Base-by-base conservation (phyloP, 2,888 invertebrate species). In the Leptopterna dolabrata region DNA sequence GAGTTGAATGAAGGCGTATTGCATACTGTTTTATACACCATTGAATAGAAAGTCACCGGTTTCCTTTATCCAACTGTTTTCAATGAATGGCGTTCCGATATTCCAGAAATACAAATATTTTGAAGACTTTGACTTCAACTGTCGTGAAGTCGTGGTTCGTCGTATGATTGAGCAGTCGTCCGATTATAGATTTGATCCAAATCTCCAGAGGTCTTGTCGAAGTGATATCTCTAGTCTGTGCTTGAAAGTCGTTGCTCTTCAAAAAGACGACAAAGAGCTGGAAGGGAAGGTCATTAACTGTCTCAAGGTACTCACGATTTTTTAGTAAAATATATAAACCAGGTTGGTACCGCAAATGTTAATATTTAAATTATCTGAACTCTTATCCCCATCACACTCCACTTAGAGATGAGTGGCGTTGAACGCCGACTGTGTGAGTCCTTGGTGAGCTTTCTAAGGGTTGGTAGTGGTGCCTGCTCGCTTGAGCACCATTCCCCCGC, bases 101-200 rank as follows among this genome's bases (percentile, higher is more conserved):
- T 93, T 94, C 78, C 92, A 95, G 94, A 93, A 93, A 88, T 94
- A 96, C 91, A 96, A 95, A 90, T 95, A 97, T 91, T 95, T 96
- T 90, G 92, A 94, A 0, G 94, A 94, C 27, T 98, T 98, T 92
- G 96, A 96, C 91, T 94, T 95, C 87, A 95, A 95, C 89, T 99
- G 98, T 91, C 95, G 96, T 91, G 93, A 95, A 86, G 94, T 98
- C 24, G 95, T 98, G n/a, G 94, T 96, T 0, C 95, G 96, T 91
- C 94, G 98, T 90, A 95, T 98, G 94, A 95, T 97, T 89, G 97
- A 97, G 92, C 97, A 97, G 92, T 97, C 96, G 91, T 94, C 95
- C 88, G 98, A 99, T 92, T 97, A 96, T 91, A 94, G 98, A 88
- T 95, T 98, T 89, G 98, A 98, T 92, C 96, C 96, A 2, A 94